Percentiles rank a stretch among this genome's conserved stretches.
Evolutionary conservation across 2,888 invertebrate species (phyloP).

Genomic region (Acanthosepion pharaonis): DNA sequence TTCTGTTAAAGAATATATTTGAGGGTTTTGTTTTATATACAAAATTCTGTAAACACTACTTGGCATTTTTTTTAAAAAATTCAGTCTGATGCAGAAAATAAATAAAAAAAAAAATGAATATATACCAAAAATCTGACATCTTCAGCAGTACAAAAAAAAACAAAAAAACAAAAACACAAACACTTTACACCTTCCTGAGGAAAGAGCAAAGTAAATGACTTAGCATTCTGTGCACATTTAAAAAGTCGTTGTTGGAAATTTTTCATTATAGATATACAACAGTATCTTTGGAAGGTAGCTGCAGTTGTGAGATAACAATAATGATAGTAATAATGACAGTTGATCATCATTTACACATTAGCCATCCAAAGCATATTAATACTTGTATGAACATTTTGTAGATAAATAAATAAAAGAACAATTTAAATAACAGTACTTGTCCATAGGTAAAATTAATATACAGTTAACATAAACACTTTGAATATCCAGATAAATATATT

Average conservation of each 20-base stretch:
- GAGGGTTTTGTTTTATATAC: no score
- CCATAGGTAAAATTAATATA: background rate
- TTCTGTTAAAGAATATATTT: no score
- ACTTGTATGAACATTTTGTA: background rate
- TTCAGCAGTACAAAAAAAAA: background rate
- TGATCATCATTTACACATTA: background rate
- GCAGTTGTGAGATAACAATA: background rate
- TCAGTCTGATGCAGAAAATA: background rate
- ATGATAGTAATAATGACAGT: background rate
- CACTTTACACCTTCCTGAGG: background rate
- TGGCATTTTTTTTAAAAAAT: background rate
- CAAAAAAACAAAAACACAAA: background rate
- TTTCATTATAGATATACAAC: background rate
- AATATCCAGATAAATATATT: background rate
- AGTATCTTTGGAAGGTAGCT: slow-evolving; percentile 33
- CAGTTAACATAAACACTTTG: background rate
- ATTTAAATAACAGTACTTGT: background rate
- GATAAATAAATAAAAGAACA: background rate
- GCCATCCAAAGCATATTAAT: slow-evolving; percentile 16
- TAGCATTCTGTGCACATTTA: background rate
- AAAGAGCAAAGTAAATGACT: background rate
- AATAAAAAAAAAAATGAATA: background rate
- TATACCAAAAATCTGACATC: background rate
- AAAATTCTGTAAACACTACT: background rate
- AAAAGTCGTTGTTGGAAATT: background rate